phyloP scores from a whole-genome alignment of 2,888 invertebrate species.

The Archaeoteleia sp. region DNA sequence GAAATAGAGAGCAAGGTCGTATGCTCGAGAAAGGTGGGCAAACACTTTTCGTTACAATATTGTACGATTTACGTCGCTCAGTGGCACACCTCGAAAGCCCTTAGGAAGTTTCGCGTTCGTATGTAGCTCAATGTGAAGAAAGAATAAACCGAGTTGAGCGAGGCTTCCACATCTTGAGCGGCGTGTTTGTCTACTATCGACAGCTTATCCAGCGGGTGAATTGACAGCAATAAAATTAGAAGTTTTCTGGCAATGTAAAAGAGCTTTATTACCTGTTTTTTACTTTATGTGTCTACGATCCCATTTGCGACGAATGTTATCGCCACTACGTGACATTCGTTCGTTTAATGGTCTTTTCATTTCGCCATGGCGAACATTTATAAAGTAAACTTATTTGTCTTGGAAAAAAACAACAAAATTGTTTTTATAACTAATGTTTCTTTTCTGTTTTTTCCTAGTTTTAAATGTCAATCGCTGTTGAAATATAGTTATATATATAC shows the following conservation, averaged over 20 bases:
- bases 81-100: too few relatives aligned
- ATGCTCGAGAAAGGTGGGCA: too few relatives aligned
- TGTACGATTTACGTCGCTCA: too few relatives aligned
- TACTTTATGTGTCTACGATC: constrained; percentile 7
- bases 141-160: not conserved
- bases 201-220: constrained; percentile 17
- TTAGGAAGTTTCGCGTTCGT: not conserved
- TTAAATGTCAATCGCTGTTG: too few relatives aligned
- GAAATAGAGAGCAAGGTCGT: too few relatives aligned
- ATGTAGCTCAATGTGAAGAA: not conserved
- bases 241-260: constrained; percentile 9
- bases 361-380: too few relatives aligned
- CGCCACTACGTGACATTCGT: not conserved
- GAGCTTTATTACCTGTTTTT: constrained; percentile 17
- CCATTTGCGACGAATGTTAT: not conserved
- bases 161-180: constrained; percentile 6
- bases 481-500: too few relatives aligned
- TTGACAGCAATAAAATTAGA: constrained; percentile 26
- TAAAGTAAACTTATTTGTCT: too few relatives aligned
- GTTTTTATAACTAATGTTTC: too few relatives aligned
- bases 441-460: too few relatives aligned
- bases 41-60: too few relatives aligned
- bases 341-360: not conserved
- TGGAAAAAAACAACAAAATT: too few relatives aligned
- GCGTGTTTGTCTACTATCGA: constrained; percentile 15